Evolutionary conservation across 2,888 invertebrate genomes (phyloP), one percentile per base, ranked within the genome.

Genomic region (Nycteola revayana): DNA sequence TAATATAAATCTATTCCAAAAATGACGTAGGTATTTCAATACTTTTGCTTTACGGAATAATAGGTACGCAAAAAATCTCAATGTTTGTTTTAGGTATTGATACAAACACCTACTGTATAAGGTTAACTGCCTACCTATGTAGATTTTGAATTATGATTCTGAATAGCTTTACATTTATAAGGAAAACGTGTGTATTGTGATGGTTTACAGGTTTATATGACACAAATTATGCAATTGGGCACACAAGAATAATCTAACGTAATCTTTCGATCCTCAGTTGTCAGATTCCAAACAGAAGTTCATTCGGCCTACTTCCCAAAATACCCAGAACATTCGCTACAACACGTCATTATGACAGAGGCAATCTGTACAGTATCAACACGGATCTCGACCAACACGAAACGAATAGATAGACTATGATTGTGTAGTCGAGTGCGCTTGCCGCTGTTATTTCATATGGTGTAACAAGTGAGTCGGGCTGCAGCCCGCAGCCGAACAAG

Each of bases 361-460:
- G 62, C 51, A 48, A 53, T 61, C 65, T 66, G 67, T 55, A 43
- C 42, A 66, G 60, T 58, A 66, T 68, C 56, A 59, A 49, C 50
- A 49, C 37, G 30, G 42, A 39, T 51, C 32, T 49, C 41, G 41
- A 26, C 42, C 14, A 22, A 8, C 42, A 31, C 34, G 37, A 37
- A 41, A 4, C 8, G 7, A 35, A 39, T 37, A 38, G 29, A 24
- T 37, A 23, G 29, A 17, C 24, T 29, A 29, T 25, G 28, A 28
- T 37, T 34, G 41, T 38, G 46, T 40, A 31, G 42, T 49, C 33
- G 32, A 29, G 46, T 43, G 43, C 49, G 48, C 48, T 52, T 50
- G 56, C 56, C 50, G 42, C 48, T 53, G 64, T 73, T 73, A 69
- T 68, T 69, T 70, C 63, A 72, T 66, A 64, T 54, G 58, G 57